Conservation (phyloP, 2,888 invertebrate genomes). For the Mechanitis messenoides region DNA sequence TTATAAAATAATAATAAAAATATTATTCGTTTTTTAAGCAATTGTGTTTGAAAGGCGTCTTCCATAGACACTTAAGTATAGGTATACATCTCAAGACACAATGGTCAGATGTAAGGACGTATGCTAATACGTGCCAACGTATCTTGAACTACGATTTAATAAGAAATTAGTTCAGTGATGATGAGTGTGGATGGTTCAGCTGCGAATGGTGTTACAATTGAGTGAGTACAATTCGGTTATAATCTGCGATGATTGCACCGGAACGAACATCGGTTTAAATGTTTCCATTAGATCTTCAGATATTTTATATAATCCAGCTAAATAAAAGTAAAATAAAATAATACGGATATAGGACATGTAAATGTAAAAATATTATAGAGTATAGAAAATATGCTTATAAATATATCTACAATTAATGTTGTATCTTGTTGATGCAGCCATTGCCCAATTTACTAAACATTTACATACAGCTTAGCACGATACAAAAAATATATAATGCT, state of each 20-base stretch:
- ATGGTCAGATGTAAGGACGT: constrained; percentile 58
- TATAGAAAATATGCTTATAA: too few species aligned
- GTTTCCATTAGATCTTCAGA: constrained; percentile 43
- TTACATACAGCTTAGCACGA: too few species aligned
- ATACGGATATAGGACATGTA: neutral
- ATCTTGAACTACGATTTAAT: constrained; percentile 35
- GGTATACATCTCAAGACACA: constrained; percentile 53
- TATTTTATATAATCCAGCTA: neutral
- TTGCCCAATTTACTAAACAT: too few species aligned
- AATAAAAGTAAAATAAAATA: neutral
- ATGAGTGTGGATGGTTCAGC: constrained; percentile 27
- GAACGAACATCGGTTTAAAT: constrained; percentile 49
- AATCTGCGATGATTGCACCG: constrained; percentile 64
- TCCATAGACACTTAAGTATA: constrained; percentile 14
- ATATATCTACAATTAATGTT: too few species aligned
- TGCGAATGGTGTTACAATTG: constrained; percentile 44
- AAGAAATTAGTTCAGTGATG: constrained; percentile 29
- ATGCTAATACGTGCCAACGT: constrained; percentile 48
- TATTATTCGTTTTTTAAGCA: constrained; percentile 11
- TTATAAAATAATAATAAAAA: too few species aligned
- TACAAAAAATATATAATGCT: too few species aligned
- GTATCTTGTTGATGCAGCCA: too few species aligned
- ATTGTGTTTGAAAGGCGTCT: constrained; percentile 39
- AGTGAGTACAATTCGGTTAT: constrained; percentile 63
- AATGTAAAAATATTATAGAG: too few species aligned